phyloP scores from a whole-genome alignment of 35 echinoderm and acorn worm genomes.

The Ptychodera flava region DNA sequence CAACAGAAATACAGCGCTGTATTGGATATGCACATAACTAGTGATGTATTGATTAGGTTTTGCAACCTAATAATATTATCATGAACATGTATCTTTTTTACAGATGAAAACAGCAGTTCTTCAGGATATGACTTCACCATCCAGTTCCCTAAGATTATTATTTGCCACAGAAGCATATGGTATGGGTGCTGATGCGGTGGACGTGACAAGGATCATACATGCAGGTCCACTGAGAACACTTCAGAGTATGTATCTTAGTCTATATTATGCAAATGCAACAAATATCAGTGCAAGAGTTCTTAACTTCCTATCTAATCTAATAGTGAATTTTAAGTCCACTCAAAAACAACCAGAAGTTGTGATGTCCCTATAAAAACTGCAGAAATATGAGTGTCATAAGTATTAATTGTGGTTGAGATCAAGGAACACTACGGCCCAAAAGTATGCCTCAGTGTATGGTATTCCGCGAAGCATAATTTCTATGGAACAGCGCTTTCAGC shows the following conservation, averaged over 20 bases:
- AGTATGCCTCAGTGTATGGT: no score
- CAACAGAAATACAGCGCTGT: no score
- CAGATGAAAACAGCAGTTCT: not conserved
- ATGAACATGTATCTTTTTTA: not conserved
- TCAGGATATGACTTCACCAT: not conserved
- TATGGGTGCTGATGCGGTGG: not conserved
- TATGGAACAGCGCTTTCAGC: no score
- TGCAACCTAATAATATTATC: not conserved
- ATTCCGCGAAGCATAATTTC: no score
- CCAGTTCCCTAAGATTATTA: not conserved
- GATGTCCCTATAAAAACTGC: not conserved
- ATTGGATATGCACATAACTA: not conserved
- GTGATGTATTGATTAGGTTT: not conserved
- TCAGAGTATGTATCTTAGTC: not conserved
- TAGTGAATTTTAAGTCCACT: no score
- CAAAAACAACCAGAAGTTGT: no score
- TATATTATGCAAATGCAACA: no score
- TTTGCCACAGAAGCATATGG: not conserved
- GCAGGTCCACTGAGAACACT: not conserved
- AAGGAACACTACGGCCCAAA: no score
- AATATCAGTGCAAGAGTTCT: no score
- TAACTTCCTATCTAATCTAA: not conserved
- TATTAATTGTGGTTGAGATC: not conserved
- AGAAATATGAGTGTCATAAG: not conserved
- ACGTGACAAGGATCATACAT: not conserved